Evolutionary conservation across 2,113 vertebrate genomes (phyloP), one percentile per base, ranked within the genome.

Genomic region (Ageneiosus marmoratus): DNA sequence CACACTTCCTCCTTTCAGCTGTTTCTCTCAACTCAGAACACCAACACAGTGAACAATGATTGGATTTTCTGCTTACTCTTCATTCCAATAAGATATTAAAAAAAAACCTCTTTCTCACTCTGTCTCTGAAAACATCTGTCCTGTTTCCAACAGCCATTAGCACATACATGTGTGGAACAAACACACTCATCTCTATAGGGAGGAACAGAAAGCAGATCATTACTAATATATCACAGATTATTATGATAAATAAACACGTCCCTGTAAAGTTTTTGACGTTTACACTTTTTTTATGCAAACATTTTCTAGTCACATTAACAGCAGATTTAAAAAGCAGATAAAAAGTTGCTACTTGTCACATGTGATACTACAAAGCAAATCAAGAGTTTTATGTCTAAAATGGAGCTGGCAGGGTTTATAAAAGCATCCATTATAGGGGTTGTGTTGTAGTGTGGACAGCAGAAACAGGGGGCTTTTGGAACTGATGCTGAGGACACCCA

Each of bases 51-150:
- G 27, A 80, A 67, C 46, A 80, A 13, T 51, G 78, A 67, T 51
- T 24, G 56, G 16, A 65, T 67, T 80, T 80, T 80, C 20, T 67
- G 60, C 78, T 51, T 53, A 67, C 27, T 79, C 16, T 24, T 65
- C 7, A 18, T 48, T 65, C 58, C n/a, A 79, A 32, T 11, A 44
- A 27, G 53, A n/a, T n/a, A 46, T n/a, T 46, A 48, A 62, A 78
- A 41, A 34, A 15, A 41, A 29, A 46, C 56, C 27, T 48, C n/a
- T 50, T 12, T 72, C 13, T 22, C 18, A 0, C 27, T 24, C 73
- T 75, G 16, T 58, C 15, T 63, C n/a, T 5, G 15, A 34, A 53
- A 53, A 75, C 48, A 24, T 41, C 20, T 41, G 22, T 77, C 53
- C 53, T 41, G 34, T 48, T 69, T 72, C 37, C 67, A 58, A 7